Evolutionary conservation across 2,888 invertebrate genomes (phyloP), one percentile per base, ranked within the genome.

Genomic region (Myathropa florea): DNA sequence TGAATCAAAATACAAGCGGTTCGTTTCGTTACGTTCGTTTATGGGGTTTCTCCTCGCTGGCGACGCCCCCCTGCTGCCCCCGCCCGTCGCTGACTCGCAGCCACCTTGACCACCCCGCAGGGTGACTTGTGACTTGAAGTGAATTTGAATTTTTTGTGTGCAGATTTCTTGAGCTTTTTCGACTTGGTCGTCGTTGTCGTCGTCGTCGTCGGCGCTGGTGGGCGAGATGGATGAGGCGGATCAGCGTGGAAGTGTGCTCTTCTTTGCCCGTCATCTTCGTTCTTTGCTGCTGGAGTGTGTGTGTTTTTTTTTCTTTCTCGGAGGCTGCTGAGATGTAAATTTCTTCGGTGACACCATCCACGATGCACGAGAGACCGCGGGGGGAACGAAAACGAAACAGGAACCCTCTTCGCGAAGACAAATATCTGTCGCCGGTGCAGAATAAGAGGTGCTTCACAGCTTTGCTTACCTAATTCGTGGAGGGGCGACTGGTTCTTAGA

Each of bases 131-230:
- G 63, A 72, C 72, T 76, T 80, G 70, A 76, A 84, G 72, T 81
- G 71, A 81, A 85, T 70, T 85, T 81, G 83, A 75, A 83, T 86
- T 82, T n/a, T 70, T 83, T 86, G 78, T 79, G 82, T 82, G 83
- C 78, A 86, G 78, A 86, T 75, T 82, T 86, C 77, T 82, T 65
- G 71, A 72, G 76, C 71, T 80, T 80, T 73, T 28, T 79, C 65
- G 28, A 39, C 55, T 83, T 57, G 53, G n/a, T n/a, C 46, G 46
- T 18, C 12, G 33, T 12, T 7, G 28, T 28, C 4, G 28, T 28
- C 28, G 28, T n/a, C n/a, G n/a, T n/a, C n/a, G n/a, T n/a, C n/a
- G n/a, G n/a, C 39, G 39, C 39, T 14, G 39, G 39, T 39, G 33
- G 33, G 2, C 30, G 71, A 24, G 23, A 24, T 23, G 24, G 24